phyloP scores from a whole-genome alignment of 2,797 vertebrate species.

The Phalloptychus januarius region DNA sequence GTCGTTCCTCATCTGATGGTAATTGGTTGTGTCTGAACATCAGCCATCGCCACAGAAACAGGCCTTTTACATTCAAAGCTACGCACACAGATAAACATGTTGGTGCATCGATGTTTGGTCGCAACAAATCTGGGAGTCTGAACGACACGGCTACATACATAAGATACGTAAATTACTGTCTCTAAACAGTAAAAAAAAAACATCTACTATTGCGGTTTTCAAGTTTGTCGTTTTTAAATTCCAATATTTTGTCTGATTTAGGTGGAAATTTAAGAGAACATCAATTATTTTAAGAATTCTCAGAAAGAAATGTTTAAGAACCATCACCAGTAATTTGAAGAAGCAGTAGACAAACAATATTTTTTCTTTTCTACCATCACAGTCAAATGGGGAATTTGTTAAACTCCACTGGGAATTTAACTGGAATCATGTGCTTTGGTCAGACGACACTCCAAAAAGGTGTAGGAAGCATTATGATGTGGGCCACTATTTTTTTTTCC shows the following conservation, averaged over 20 bases:
- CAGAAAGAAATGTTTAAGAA: not conserved
- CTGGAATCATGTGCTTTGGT: not conserved
- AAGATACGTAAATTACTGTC: constrained; percentile 48
- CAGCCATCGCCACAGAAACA: constrained; percentile 17
- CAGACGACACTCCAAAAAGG: not conserved
- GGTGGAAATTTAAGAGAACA: not conserved
- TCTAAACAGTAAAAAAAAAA: constrained; percentile 14
- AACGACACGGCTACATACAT: constrained; percentile 16
- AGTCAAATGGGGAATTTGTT: not conserved
- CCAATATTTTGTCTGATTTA: not conserved
- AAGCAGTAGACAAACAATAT: not conserved
- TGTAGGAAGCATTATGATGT: not conserved
- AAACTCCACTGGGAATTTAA: not conserved
- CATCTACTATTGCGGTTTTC: not conserved
- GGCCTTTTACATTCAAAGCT: constrained; percentile 20
- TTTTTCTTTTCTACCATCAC: not conserved
- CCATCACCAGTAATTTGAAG: not conserved
- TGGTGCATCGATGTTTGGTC: constrained; percentile 22
- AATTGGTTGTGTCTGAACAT: constrained; percentile 13
- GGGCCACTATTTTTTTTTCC: not conserved
- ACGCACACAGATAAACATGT: not conserved
- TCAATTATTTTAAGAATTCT: not conserved
- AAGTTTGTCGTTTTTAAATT: not conserved
- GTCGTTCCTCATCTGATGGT: constrained; percentile 16
- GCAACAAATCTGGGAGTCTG: constrained; percentile 10